A percentile compares a stretch with the other conserved stretches of the same genome.
phyloP scores from a whole-genome alignment of 2,797 vertebrate genomes.

The Naso thynnoides region DNA sequence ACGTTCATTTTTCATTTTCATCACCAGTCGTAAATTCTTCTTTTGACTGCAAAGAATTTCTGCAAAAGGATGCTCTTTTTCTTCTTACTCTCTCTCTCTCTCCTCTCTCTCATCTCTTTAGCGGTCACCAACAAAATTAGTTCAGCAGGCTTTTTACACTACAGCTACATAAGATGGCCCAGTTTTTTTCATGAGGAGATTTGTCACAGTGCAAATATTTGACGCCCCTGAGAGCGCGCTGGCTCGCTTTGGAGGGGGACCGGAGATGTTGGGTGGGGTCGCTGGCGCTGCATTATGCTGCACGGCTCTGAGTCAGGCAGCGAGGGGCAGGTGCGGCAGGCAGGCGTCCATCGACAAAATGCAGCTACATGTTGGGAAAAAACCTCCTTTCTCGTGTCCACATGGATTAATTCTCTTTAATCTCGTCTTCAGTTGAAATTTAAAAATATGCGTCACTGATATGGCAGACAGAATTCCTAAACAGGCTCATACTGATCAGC shows the following conservation, averaged over 20 bases:
- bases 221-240: constrained; percentile 51
- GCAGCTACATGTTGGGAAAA: constrained; percentile 9
- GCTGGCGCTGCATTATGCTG: constrained; percentile 87
- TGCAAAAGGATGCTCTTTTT: constrained; percentile 38
- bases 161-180: constrained; percentile 48
- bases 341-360: constrained; percentile 49
- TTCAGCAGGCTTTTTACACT: constrained; percentile 16
- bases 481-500: constrained; percentile 1
- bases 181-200: constrained; percentile 54
- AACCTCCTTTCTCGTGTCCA: neutral
- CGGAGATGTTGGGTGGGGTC: constrained; percentile 88
- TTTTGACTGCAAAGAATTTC: constrained; percentile 61
- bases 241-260: constrained; percentile 57
- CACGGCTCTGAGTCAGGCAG: constrained; percentile 77
- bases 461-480: constrained; percentile 8
- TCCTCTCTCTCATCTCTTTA: constrained; percentile 47
- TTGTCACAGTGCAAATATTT: constrained; percentile 54
- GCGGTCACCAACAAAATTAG: constrained; percentile 56
- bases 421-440: neutral
- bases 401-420: neutral
- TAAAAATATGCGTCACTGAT: constrained; percentile 64
- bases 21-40: constrained; percentile 59
- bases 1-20: constrained; percentile 60
- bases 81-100: neutral
- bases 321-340: constrained; percentile 79